Base-by-base conservation (phyloP, 2,113 vertebrate genomes). In the Opisthocomus hoazin region DNA sequence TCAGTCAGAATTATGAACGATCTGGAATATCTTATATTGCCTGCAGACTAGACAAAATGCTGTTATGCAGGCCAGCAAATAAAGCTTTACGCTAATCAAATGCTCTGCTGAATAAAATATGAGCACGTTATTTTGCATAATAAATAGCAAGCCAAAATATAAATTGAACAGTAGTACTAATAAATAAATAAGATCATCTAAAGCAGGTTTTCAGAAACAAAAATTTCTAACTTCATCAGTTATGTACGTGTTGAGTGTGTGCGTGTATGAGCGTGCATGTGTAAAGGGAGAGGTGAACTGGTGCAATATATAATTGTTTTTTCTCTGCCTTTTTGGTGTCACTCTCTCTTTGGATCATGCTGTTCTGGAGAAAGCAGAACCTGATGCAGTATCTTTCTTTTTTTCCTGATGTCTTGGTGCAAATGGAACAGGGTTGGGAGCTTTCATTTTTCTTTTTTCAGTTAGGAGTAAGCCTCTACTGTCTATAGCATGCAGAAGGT, bases 61-160 rank as follows among this genome's bases (percentile, higher is more conserved):
- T 91, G 45, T 69, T 96, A 36, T 29, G 56, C 90, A 77, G 82
- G 56, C 87, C 88, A 95, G 84, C 70, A 96, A 95, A 95, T 71
- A 87, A 94, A 96, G 76, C 94, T 88, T 97, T 97, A 80, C 57
- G 94, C 92, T 95, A 97, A 97, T 94, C 90, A 96, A 97, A 78
- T 93, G 64, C 94, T 93, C 91, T 37, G 68, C 75, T 79, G 71
- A 96, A 97, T 83, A 96, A 94, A 97, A 96, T 92, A 95, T 95
- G 60, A 96, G 75, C 63, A 4, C 22, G 57, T 79, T 86, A 91
- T 97, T 97, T 93, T 95, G 84, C 54, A 92, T 95, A 95, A 96
- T 96, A 96, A 97, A 97, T 96, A 96, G 85, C 53, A 89, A 93
- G n/a, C 56, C 84, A 91, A 95, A 96, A 92, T 92, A 94, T 93